These are phyloP conservation scores for Dicentrarchus labrax DNA, from an alignment of 2,113 vertebrate genomes.

Conservation along the genomic window DNA sequence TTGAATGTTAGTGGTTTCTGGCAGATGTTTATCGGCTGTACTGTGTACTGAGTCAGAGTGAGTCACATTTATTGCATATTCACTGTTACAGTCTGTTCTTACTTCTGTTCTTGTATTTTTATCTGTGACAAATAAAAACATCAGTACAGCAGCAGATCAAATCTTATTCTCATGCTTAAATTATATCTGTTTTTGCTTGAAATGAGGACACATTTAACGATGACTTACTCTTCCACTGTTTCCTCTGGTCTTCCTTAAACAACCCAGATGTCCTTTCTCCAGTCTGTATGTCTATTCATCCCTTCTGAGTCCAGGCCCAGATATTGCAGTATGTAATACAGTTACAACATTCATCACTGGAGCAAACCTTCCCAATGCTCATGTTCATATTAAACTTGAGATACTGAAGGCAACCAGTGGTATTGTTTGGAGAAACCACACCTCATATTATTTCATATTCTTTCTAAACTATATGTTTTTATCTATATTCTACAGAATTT, in stretches of 20 bases:
- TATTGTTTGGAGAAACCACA: not conserved
- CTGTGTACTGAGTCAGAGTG: slow-evolving; percentile 4
- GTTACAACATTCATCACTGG: not conserved
- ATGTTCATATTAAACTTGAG: not conserved
- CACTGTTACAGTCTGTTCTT: slow-evolving; percentile 16
- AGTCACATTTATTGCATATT: not conserved
- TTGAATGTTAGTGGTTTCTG: not conserved
- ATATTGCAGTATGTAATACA: slow-evolving; percentile 32
- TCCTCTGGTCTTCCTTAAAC: not conserved
- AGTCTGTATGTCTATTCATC: not conserved
- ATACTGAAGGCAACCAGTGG: not conserved
- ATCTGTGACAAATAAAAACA: slow-evolving; percentile 35
- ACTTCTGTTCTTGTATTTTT: slow-evolving; percentile 10
- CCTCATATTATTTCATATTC: not conserved
- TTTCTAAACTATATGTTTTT: not conserved
- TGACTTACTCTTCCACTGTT: not conserved
- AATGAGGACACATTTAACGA: not conserved
- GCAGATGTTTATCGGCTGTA: too few species aligned
- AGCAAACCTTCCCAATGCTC: not conserved
- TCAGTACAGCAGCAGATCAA: not conserved
- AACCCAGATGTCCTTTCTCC: not conserved
- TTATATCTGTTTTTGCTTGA: not conserved
- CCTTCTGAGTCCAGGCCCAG: not conserved
- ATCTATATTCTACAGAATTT: not conserved
- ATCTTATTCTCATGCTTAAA: not conserved